These are phyloP conservation scores for Limnothrissa miodon DNA, from an alignment of 2,113 vertebrate species.

Conservation along the genomic window DNA sequence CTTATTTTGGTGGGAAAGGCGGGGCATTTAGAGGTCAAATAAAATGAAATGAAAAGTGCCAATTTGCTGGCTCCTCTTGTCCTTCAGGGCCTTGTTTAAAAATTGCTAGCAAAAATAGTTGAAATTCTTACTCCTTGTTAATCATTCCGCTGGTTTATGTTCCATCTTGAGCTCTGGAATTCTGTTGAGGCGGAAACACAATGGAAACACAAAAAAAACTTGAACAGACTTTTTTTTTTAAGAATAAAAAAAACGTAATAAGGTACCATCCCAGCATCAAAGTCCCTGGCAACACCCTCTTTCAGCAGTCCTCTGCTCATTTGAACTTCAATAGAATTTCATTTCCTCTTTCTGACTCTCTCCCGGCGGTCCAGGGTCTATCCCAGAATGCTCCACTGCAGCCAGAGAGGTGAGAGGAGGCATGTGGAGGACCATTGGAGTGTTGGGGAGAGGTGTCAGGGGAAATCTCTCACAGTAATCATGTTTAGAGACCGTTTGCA, in stretches of 20 bases:
- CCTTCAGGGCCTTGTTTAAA: slow-evolving; percentile 9
- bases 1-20: not conserved
- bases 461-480: slow-evolving; percentile 19
- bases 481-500: slow-evolving; percentile 25
- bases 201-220: not conserved
- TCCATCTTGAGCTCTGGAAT: slow-evolving; percentile 17
- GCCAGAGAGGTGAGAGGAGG: slow-evolving; percentile 9
- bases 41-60: not conserved
- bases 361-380: not conserved
- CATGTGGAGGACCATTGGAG: not conserved
- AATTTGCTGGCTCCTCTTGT: not conserved
- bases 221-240: not conserved
- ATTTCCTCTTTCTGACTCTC: not conserved
- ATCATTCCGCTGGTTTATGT: not conserved
- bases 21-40: slow-evolving; percentile 6
- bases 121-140: not conserved
- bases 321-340: slow-evolving; percentile 31
- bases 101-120: not conserved
- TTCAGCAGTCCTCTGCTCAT: slow-evolving; percentile 24
- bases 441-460: not conserved
- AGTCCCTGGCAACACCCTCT: slow-evolving; percentile 13
- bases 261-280: slow-evolving; percentile 20
- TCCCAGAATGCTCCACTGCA: slow-evolving; percentile 11
- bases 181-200: slow-evolving; percentile 36
- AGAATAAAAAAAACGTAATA: slow-evolving; percentile 19